phyloP scores from a whole-genome alignment of 2,888 invertebrate species.

The Leucophora obtusa region DNA sequence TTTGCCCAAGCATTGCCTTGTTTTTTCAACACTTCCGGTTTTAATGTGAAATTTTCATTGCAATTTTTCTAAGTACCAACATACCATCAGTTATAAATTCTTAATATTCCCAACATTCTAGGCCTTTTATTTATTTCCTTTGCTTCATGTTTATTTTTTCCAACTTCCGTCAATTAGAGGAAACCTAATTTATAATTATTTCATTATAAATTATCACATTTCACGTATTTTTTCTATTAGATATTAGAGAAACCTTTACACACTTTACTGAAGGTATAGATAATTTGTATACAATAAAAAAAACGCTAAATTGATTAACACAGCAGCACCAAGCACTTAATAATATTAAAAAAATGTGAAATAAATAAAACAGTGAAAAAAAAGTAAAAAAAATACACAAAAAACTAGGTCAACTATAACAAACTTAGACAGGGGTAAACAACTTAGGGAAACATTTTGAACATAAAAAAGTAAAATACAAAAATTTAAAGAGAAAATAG shows the following conservation, averaged over 20 bases:
- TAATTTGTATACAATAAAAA: constrained; percentile 26
- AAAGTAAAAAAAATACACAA: constrained; percentile 4
- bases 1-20: background rate
- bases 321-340: constrained; percentile 44
- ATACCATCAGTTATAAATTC: background rate
- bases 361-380: constrained; percentile 25
- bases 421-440: constrained; percentile 55
- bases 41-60: background rate
- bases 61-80: background rate
- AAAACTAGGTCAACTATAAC: constrained; percentile 54
- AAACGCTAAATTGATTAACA: constrained; percentile 59
- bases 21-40: background rate
- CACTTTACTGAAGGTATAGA: constrained; percentile 28
- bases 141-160: background rate
- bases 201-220: constrained; percentile 34
- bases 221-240: background rate
- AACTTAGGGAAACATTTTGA: constrained; percentile 43
- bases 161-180: constrained; percentile 28
- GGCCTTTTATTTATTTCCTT: constrained; percentile 3
- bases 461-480: background rate
- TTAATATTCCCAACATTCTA: background rate
- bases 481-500: constrained; percentile 4
- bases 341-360: constrained; percentile 54
- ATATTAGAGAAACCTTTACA: constrained; percentile 16
- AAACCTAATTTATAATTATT: constrained; percentile 10